Conservation (phyloP, 2,888 invertebrate genomes). For the Hipparchia semele region DNA sequence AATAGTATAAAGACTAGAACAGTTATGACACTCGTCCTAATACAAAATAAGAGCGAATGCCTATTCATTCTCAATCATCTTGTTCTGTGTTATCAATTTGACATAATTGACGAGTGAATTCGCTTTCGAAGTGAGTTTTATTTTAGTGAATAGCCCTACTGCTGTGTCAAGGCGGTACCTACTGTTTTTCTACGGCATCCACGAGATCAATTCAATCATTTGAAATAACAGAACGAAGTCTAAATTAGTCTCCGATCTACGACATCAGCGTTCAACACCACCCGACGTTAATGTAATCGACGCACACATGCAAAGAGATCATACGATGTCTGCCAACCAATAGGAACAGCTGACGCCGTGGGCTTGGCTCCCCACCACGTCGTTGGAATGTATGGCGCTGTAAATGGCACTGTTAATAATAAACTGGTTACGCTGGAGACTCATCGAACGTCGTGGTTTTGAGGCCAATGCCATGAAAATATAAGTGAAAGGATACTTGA, state of each 20-base stretch:
- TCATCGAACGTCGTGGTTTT: constrained; percentile 55
- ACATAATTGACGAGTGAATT: too few relatives aligned
- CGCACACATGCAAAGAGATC: constrained; percentile 69
- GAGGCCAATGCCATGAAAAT: constrained; percentile 66
- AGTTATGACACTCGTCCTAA: too few relatives aligned
- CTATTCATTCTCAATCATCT: too few relatives aligned
- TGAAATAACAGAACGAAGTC: constrained; percentile 54
- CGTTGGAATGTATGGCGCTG: constrained; percentile 69
- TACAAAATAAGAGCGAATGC: too few relatives aligned
- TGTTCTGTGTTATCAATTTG: too few relatives aligned
- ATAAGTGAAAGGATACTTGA: constrained; percentile 40
- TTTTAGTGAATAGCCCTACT: too few relatives aligned
- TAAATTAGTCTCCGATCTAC: constrained; percentile 72
- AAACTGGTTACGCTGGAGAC: constrained; percentile 70
- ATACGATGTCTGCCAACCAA: constrained; percentile 76
- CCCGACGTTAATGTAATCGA: constrained; percentile 50
- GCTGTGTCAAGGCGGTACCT: constrained; percentile 59
- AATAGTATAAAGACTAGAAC: too few relatives aligned
- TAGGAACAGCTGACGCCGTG: constrained; percentile 63
- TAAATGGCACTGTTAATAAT: constrained; percentile 79
- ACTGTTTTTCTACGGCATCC: constrained; percentile 71
- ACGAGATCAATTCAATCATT: constrained; percentile 65
- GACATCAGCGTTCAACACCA: constrained; percentile 54
- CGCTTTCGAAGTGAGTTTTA: too few relatives aligned
- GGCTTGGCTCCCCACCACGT: constrained; percentile 79